These are phyloP conservation scores for Pyrocoelia pectoralis DNA, from an alignment of 2,888 invertebrate species.

Conservation along the genomic window DNA sequence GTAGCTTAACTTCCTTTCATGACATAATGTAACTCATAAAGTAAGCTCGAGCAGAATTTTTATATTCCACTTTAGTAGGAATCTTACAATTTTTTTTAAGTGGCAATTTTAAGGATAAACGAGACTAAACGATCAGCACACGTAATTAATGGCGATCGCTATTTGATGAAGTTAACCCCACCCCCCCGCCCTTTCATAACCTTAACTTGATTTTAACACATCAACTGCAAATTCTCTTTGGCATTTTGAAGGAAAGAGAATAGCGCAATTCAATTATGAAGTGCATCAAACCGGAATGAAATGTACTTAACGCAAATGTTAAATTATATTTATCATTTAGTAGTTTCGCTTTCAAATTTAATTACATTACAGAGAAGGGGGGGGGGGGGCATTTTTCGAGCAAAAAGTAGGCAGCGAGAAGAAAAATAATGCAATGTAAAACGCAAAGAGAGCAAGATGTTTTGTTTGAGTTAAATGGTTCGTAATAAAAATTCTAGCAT, in stretches of 20 bases:
- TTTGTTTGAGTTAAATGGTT: constrained; percentile 1
- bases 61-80: no score
- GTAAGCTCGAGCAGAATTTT: no score
- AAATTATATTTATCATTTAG: neutral
- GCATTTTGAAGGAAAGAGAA: neutral
- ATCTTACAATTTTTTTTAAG: no score
- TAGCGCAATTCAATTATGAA: neutral
- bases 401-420: no score
- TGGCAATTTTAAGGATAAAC: neutral
- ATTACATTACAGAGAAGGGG: neutral
- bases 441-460: neutral
- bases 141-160: neutral
- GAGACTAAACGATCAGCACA: neutral
- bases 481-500: neutral
- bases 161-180: neutral
- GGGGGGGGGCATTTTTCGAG: no score
- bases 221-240: constrained; percentile 9
- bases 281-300: neutral
- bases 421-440: no score
- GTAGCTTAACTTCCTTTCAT: neutral
- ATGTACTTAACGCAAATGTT: neutral
- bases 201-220: constrained; percentile 6
- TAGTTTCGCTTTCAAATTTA: neutral
- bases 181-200: neutral
- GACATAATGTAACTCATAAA: neutral